A percentile compares a stretch with the other conserved stretches of the same genome.
phyloP scores from a whole-genome alignment of 2,888 invertebrate genomes.

The Trimorus sp. region DNA sequence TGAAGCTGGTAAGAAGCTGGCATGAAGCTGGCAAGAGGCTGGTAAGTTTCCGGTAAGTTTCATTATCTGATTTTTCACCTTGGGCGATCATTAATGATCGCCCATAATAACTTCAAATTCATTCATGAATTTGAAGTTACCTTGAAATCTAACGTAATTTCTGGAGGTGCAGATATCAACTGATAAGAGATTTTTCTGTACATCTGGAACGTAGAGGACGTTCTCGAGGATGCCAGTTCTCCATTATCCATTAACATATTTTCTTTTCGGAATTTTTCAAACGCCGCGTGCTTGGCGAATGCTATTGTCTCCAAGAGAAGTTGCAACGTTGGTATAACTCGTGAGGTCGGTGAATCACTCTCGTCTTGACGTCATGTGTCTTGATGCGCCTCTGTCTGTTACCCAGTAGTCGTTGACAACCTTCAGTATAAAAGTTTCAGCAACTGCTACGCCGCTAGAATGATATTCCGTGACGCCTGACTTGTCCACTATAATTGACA shows the following conservation, averaged over 20 bases:
- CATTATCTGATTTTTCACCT: too few species aligned
- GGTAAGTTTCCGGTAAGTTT: too few species aligned
- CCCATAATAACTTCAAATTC: too few species aligned
- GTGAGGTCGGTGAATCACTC: constrained; percentile 64
- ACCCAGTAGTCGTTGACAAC: constrained; percentile 19
- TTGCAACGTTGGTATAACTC: constrained; percentile 20
- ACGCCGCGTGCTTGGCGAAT: constrained; percentile 10
- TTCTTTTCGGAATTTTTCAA: constrained; percentile 17
- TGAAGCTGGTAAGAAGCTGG: too few species aligned
- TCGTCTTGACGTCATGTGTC: constrained; percentile 4
- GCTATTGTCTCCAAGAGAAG: constrained; percentile 58
- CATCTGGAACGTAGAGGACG: constrained; percentile 31
- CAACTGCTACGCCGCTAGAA: background rate
- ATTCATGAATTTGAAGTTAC: too few species aligned
- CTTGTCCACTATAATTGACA: constrained; percentile 4
- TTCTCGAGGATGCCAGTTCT: constrained; percentile 10
- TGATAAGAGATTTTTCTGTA: constrained; percentile 39
- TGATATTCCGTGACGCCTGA: background rate
- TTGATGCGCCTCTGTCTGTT: background rate
- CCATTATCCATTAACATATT: constrained; percentile 21
- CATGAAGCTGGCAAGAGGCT: too few species aligned
- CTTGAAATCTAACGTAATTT: too few species aligned
- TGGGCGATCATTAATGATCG: too few species aligned
- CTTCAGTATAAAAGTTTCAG: background rate
- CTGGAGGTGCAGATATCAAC: constrained; percentile 20